Evolutionary conservation across 1,140 invertebrate species (phyloP).

Genomic region (Scaptomyza graminum): DNA sequence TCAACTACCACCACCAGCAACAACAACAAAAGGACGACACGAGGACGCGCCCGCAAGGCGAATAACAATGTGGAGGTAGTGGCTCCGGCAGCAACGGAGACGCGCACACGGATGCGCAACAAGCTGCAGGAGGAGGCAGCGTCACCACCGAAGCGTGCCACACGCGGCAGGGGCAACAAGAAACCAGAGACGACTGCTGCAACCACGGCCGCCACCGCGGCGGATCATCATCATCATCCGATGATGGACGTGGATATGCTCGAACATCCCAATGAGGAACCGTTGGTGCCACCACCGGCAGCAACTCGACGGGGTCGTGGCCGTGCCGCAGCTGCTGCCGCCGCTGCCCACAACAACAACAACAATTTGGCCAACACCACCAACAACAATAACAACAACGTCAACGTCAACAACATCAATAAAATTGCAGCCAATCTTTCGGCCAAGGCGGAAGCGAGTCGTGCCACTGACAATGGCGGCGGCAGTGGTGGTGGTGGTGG

Average conservation of each 20-base stretch:
- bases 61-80: constrained; percentile 10
- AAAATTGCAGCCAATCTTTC: constrained; percentile 76
- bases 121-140: constrained; percentile 43
- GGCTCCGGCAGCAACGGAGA: constrained; percentile 29
- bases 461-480: constrained; percentile 42
- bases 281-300: background rate
- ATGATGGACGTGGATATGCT: constrained; percentile 26
- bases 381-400: constrained; percentile 78
- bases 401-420: constrained; percentile 76
- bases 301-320: constrained; percentile 47
- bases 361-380: constrained; percentile 55
- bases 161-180: constrained; percentile 43
- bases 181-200: background rate
- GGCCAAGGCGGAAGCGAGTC: constrained; percentile 71
- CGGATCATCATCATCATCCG: background rate
- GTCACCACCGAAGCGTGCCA: constrained; percentile 45
- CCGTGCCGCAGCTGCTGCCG: constrained; percentile 50
- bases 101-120: constrained; percentile 47
- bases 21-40: constrained; percentile 49
- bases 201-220: constrained; percentile 1
- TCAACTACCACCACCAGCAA: too few species aligned
- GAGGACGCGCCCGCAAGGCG: constrained; percentile 54
- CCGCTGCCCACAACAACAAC: constrained; percentile 60
- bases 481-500: constrained; percentile 6
- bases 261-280: constrained; percentile 8